Conservation (phyloP, 2,113 vertebrate genomes). For the Hyperoodon ampullatus region DNA sequence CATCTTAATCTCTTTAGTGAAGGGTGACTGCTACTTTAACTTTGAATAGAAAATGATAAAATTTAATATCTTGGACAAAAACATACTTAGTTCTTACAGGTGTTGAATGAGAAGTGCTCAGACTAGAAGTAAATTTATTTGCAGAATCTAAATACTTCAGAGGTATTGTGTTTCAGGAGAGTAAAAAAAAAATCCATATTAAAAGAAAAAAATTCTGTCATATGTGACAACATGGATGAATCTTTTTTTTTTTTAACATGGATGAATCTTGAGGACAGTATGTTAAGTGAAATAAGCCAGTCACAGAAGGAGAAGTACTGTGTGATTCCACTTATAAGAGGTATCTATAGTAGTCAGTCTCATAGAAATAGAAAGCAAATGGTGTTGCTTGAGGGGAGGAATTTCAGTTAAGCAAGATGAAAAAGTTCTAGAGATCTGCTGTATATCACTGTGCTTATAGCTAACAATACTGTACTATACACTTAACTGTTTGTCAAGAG, state of each 20-base stretch:
- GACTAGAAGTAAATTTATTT: slow-evolving; percentile 40
- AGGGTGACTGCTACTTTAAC: not conserved
- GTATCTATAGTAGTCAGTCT: slow-evolving; percentile 1
- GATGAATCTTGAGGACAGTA: not conserved
- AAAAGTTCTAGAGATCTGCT: not conserved
- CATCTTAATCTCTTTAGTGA: slow-evolving; percentile 23
- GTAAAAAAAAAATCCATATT: slow-evolving; percentile 1
- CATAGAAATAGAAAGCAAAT: not conserved
- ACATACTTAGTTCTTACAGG: not conserved
- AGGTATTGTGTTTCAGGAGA: not conserved
- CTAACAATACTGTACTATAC: not conserved
- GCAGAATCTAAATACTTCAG: slow-evolving; percentile 35
- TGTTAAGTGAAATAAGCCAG: not conserved
- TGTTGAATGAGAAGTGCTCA: not conserved
- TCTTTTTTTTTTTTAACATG: not conserved
- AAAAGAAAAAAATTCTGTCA: not conserved
- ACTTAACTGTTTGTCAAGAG: not conserved
- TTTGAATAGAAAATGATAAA: slow-evolving; percentile 42
- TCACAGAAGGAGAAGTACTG: not conserved
- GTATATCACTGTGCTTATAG: not conserved
- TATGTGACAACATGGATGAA: not conserved
- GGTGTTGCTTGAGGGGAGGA: not conserved
- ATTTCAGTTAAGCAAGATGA: not conserved
- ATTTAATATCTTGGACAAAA: slow-evolving; percentile 31
- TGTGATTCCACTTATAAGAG: not conserved